Base-by-base conservation (phyloP, 2,888 invertebrate species). In the Plusia festucae region DNA sequence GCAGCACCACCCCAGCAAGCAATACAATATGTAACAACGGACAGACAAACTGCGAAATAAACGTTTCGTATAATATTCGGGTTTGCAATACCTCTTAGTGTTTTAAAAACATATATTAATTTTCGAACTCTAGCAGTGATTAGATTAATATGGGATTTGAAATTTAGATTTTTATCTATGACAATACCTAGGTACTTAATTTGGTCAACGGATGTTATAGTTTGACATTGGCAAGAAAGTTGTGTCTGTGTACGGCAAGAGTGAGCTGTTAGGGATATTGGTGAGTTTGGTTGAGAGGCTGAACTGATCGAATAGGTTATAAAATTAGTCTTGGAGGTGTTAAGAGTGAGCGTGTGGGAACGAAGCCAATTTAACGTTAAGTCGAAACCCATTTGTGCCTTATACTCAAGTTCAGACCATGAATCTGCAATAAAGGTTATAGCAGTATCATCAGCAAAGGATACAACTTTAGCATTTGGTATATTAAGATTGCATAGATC, bases 371-470 rank as follows among this genome's bases (percentile, higher is more conserved):
- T 52, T 18, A 46, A 13, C 16, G 57, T 40, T 30, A 34, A 18
- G 15, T 61, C 6, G n/a, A 65, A 49, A n/a, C 64, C 64, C 5
- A 1, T 3, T 30, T 68, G 56, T 7, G 53, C 66, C 13, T 18
- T 34, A 7, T n/a, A 27, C 27, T 67, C 46, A 1, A 49, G 8
- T 32, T 67, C 61, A n/a, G 40, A 13, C 58, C 61, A 61, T n/a
- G 34, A 18, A 5, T 58, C 46, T 18, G 60, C 66, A 16, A 32
- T 9, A 4, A 65, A 58, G 15, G 60, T 58, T 16, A 69, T 22
- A 0, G 65, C 66, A 15, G 63, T 64, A 27, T 70, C 63, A 34
- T 65, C 64, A 22, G 67, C 70, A 40, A 40, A 69, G 5, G 46
- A 54, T 7, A 58, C 13, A 6, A 61, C 65, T 18, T 65, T 58